These are phyloP conservation scores for Hermaeophaga mercurialis DNA, from an alignment of 2,888 invertebrate species.

Conservation along the genomic window DNA sequence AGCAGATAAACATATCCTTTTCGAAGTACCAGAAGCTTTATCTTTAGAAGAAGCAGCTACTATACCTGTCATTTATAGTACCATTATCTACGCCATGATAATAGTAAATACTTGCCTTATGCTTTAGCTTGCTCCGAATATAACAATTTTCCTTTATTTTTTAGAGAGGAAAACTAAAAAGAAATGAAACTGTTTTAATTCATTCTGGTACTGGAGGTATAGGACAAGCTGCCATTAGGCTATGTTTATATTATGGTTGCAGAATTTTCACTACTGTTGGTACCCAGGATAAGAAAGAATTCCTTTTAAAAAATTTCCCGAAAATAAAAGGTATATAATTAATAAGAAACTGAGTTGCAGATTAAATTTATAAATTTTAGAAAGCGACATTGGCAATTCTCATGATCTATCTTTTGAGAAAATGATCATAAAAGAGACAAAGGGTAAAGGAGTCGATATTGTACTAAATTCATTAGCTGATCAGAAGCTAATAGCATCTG, in stretches of 20 bases:
- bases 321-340: constrained; percentile 47
- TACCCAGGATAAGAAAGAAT: constrained; percentile 67
- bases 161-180: constrained; percentile 39
- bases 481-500: constrained; percentile 79
- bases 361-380: background rate
- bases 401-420: constrained; percentile 85
- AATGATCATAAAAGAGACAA: constrained; percentile 78
- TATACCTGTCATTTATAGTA: constrained; percentile 66
- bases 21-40: constrained; percentile 63
- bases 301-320: constrained; percentile 63
- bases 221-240: constrained; percentile 76
- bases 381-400: constrained; percentile 60
- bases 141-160: no score
- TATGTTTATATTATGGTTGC: constrained; percentile 69
- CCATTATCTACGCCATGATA: constrained; percentile 50
- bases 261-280: constrained; percentile 75
- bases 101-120: no score
- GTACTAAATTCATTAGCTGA: constrained; percentile 90
- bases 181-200: constrained; percentile 58
- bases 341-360: no score
- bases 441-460: constrained; percentile 86
- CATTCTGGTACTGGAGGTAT: constrained; percentile 74
- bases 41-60: constrained; percentile 64
- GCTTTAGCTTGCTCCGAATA: no score
- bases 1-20: constrained; percentile 56